A percentile compares a stretch with the other conserved stretches of the same genome.
phyloP scores from a whole-genome alignment of 1,140 invertebrate genomes.

The Ditylenchus dipsaci region DNA sequence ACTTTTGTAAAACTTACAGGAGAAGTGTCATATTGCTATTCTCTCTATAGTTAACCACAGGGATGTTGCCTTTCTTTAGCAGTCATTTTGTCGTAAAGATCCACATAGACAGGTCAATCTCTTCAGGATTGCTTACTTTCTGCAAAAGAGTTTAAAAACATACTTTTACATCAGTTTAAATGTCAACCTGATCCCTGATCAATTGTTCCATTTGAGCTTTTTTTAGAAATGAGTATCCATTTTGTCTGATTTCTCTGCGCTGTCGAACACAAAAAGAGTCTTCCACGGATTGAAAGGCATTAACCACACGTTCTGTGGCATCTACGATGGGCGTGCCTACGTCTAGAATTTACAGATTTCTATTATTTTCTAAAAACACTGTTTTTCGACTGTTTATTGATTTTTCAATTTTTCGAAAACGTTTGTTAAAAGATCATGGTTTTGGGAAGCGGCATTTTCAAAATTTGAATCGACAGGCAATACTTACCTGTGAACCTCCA shows the following conservation, averaged over 20 bases:
- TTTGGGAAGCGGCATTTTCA: too few species aligned
- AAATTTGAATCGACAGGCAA: too few species aligned
- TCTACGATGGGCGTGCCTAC: not conserved
- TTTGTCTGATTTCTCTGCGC: not conserved
- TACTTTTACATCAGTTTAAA: too few species aligned
- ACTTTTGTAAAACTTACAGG: not conserved
- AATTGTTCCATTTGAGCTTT: not conserved
- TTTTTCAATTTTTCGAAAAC: too few species aligned
- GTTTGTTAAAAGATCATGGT: too few species aligned
- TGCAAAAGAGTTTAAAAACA: not conserved
- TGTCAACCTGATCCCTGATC: not conserved
- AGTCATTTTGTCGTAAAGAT: constrained; percentile 6
- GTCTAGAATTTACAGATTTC: not conserved
- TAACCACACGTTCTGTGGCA: not conserved
- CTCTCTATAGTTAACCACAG: constrained; percentile 9
- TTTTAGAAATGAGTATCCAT: not conserved
- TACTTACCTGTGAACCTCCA: too few species aligned
- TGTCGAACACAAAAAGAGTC: constrained; percentile 2
- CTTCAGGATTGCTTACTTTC: not conserved
- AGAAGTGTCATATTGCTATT: constrained; percentile 16
- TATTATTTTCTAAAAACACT: too few species aligned
- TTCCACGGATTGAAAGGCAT: not conserved
- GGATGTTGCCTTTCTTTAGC: constrained; percentile 10
- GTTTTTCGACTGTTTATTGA: too few species aligned
- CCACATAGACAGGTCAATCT: not conserved